Evolutionary conservation across 2,888 invertebrate species (phyloP).

Genomic region (Anthoptus insignis): DNA sequence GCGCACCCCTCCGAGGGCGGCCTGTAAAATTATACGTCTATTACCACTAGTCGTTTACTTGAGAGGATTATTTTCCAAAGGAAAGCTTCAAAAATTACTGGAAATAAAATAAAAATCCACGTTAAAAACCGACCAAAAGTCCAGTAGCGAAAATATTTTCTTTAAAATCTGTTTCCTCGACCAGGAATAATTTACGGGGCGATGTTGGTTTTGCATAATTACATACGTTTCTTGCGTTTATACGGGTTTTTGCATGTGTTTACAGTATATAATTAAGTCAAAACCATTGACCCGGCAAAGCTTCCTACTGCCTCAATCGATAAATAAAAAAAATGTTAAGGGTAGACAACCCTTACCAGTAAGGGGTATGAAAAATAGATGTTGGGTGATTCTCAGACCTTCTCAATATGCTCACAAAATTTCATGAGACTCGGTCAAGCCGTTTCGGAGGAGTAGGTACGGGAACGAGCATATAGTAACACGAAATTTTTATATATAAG

Average conservation of each 20-base stretch:
- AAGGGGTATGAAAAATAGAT: too few relatives aligned
- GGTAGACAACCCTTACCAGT: too few relatives aligned
- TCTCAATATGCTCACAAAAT: too few relatives aligned
- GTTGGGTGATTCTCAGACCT: too few relatives aligned
- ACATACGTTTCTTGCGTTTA: constrained; percentile 14
- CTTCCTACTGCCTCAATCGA: too few relatives aligned
- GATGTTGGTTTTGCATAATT: constrained; percentile 12
- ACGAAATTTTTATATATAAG: too few relatives aligned
- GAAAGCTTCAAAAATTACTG: constrained; percentile 31
- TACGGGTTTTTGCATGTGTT: background rate
- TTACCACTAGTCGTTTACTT: constrained; percentile 63
- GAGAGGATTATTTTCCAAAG: constrained; percentile 48
- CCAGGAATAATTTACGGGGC: constrained; percentile 10
- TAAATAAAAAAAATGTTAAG: too few relatives aligned
- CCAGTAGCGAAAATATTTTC: constrained; percentile 8
- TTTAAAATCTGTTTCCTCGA: constrained; percentile 1
- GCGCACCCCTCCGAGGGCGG: constrained; percentile 49
- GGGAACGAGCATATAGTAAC: too few relatives aligned
- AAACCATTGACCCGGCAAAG: too few relatives aligned
- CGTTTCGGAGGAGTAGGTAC: too few relatives aligned
- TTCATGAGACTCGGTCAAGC: too few relatives aligned
- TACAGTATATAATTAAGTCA: background rate
- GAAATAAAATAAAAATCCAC: constrained; percentile 2
- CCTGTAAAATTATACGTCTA: constrained; percentile 67
- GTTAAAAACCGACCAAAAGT: background rate